phyloP scores from a whole-genome alignment of 2,113 vertebrate genomes.

The Chelonoidis abingdonii region DNA sequence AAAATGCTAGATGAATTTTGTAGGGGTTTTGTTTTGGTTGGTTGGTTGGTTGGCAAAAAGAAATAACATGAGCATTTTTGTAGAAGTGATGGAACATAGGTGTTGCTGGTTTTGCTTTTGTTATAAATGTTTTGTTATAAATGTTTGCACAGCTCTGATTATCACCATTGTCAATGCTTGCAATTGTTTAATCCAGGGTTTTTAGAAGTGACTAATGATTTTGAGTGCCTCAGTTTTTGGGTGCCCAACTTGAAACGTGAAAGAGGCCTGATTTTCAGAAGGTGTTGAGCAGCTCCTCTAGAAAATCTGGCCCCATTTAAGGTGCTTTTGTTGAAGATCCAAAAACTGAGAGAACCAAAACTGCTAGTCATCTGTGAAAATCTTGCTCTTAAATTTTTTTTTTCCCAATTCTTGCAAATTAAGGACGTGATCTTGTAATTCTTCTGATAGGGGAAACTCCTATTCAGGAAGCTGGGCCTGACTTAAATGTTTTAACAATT shows the following conservation, averaged over 20 bases:
- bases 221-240: background rate
- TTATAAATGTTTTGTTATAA: background rate
- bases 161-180: background rate
- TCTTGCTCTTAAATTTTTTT: background rate
- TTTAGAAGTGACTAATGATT: background rate
- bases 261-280: background rate
- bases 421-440: background rate
- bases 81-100: background rate
- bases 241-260: background rate
- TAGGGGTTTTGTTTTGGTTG: background rate
- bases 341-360: background rate
- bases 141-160: background rate
- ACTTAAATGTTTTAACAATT: constrained; percentile 4
- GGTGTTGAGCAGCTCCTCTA: background rate
- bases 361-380: background rate
- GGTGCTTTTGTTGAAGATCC: background rate
- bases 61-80: background rate
- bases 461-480: background rate
- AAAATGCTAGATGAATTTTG: background rate
- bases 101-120: background rate
- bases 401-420: background rate
- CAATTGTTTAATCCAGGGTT: background rate
- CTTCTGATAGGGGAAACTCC: background rate
- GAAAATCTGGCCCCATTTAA: background rate
- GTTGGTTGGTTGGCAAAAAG: background rate